phyloP scores from a whole-genome alignment of 2,113 vertebrate genomes.

The Dascyllus trimaculatus region DNA sequence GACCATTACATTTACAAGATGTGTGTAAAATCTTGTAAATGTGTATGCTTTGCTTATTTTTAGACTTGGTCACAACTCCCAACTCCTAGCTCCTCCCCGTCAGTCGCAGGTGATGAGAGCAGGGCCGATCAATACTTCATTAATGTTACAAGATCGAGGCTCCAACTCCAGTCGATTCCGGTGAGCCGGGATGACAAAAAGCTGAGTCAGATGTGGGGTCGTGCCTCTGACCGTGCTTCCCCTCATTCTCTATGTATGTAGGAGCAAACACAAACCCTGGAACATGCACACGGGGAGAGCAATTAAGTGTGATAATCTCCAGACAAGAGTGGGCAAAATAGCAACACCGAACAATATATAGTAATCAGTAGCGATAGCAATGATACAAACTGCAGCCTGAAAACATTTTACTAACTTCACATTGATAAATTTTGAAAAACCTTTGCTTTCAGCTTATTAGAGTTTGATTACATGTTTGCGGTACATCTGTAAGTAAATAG shows the following conservation, averaged over 20 bases:
- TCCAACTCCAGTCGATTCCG: slow-evolving; percentile 58
- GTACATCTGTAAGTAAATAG: not conserved
- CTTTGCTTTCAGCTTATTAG: too few species aligned
- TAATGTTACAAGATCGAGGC: slow-evolving; percentile 67
- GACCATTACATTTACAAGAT: not conserved
- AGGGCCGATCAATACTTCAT: slow-evolving; percentile 72
- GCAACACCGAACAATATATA: too few species aligned
- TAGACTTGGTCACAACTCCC: slow-evolving; percentile 6
- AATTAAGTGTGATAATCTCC: not conserved
- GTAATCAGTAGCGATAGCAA: too few species aligned
- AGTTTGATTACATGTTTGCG: too few species aligned
- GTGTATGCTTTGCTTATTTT: slow-evolving; percentile 14
- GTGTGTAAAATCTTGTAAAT: not conserved
- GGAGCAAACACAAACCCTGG: not conserved
- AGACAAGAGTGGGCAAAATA: too few species aligned
- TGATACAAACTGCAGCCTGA: too few species aligned
- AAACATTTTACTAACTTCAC: too few species aligned
- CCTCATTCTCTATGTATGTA: not conserved
- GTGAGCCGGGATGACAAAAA: slow-evolving; percentile 29
- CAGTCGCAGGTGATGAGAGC: slow-evolving; percentile 44
- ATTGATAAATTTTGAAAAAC: too few species aligned
- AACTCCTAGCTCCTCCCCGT: slow-evolving; percentile 43
- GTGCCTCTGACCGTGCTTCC: not conserved
- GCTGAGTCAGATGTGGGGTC: slow-evolving; percentile 5
- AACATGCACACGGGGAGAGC: too few species aligned